Evolutionary conservation across 2,888 invertebrate species (phyloP).

Genomic region (Bombylius discolor): DNA sequence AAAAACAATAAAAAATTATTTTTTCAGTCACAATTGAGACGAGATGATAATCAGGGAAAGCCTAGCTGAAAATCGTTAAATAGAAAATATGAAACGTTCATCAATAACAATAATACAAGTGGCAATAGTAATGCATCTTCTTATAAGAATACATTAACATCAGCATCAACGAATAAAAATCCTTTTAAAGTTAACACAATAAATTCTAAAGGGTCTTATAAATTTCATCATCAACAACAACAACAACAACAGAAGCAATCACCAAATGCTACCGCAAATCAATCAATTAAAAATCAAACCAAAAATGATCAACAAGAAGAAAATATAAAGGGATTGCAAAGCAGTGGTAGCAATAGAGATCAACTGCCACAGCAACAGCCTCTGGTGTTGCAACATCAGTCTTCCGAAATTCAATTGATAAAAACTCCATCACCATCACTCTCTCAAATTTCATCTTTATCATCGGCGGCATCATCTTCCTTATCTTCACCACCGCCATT

Average conservation of each 20-base stretch:
- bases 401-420: neutral
- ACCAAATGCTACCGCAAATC: neutral
- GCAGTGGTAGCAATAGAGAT: neutral
- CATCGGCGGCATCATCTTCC: constrained; percentile 13
- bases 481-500: constrained; percentile 18
- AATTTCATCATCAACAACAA: neutral
- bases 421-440: constrained; percentile 1
- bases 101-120: neutral
- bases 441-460: constrained; percentile 13
- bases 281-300: neutral
- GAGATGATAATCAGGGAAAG: constrained; percentile 35
- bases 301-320: neutral
- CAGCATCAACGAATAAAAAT: neutral
- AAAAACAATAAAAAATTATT: neutral
- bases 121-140: neutral
- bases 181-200: constrained; percentile 2
- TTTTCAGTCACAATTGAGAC: constrained; percentile 34
- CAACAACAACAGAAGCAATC: constrained; percentile 1
- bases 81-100: neutral
- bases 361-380: constrained; percentile 14
- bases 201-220: neutral
- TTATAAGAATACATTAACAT: neutral
- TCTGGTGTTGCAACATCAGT: constrained; percentile 4
- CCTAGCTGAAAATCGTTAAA: constrained; percentile 35
- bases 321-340: too few species aligned